phyloP scores from a whole-genome alignment of 2,113 vertebrate species.

The Baryphthengus martii region DNA sequence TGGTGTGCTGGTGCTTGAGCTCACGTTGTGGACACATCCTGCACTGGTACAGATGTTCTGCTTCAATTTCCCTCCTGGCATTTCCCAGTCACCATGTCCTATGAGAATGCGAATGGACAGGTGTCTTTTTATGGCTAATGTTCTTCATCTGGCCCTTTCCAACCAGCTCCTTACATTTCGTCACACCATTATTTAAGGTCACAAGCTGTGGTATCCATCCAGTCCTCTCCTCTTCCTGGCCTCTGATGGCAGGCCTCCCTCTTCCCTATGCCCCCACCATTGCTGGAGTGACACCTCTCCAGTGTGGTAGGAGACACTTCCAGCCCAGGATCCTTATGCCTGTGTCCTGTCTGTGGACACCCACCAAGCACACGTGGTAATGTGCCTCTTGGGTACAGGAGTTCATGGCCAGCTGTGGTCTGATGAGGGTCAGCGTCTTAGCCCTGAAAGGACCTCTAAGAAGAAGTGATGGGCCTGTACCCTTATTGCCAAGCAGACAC shows the following conservation, averaged over 20 bases:
- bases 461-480: not conserved
- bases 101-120: not conserved
- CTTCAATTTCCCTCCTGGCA: not conserved
- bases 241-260: not conserved
- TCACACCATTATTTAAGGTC: not conserved
- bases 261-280: not conserved
- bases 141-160: not conserved
- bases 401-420: not conserved
- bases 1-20: not conserved
- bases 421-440: not conserved
- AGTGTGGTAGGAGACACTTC: not conserved
- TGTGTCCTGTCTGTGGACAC: not conserved
- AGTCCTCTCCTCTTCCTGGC: not conserved
- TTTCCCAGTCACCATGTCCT: not conserved
- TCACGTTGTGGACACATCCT: not conserved
- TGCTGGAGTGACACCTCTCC: not conserved
- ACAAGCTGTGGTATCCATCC: not conserved
- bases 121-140: not conserved
- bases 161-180: not conserved
- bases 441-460: not conserved
- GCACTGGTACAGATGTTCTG: rapidly evolving
- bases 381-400: not conserved
- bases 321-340: not conserved
- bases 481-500: not conserved
- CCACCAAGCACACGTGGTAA: not conserved